Evolutionary conservation across 23 tunicate genomes (phyloP).

Genomic region (Botrylloides violaceus): DNA sequence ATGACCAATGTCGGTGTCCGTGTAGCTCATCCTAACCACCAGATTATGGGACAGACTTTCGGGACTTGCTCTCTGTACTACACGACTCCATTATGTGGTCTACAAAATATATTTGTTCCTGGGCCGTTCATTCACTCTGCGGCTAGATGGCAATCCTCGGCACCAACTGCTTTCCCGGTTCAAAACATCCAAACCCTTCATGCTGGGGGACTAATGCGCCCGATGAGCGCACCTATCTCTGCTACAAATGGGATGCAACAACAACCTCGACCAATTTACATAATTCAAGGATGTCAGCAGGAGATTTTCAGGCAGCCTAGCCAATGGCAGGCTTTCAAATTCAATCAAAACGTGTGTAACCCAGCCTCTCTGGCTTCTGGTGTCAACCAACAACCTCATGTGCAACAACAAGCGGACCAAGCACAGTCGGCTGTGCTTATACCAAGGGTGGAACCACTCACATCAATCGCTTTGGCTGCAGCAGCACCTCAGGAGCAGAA

Average conservation of each 20-base stretch:
- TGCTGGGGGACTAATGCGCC: conserved; percentile 66
- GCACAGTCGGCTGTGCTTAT: conserved; percentile 76
- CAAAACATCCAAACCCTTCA: conserved; percentile 44
- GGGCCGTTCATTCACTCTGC: conserved; percentile 56
- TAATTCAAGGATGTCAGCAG: conserved; percentile 27
- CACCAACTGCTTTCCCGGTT: conserved; percentile 20
- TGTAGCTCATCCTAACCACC: conserved; percentile 49
- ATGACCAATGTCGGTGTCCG: conserved; percentile 59
- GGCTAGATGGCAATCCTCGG: conserved; percentile 71
- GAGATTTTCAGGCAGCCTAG: conserved; percentile 22
- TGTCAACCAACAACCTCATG: conserved; percentile 43
- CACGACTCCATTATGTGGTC: conserved; percentile 52
- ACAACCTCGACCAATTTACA: conserved; percentile 45
- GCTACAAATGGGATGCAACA: conserved; percentile 55
- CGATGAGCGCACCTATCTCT: conserved; percentile 62
- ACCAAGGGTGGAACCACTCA: conserved; percentile 88
- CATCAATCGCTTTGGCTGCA: conserved; percentile 82
- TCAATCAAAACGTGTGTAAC: conserved; percentile 81
- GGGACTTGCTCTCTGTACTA: conserved; percentile 60
- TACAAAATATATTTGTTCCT: conserved; percentile 45
- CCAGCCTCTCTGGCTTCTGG: conserved; percentile 50
- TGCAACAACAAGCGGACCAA: conserved; percentile 21
- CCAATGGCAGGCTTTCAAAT: conserved; percentile 57
- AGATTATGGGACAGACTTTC: conserved; percentile 64
- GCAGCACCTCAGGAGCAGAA: conserved; percentile 98